phyloP scores from a whole-genome alignment of 1,140 invertebrate species.

The Pissodes strobi region DNA sequence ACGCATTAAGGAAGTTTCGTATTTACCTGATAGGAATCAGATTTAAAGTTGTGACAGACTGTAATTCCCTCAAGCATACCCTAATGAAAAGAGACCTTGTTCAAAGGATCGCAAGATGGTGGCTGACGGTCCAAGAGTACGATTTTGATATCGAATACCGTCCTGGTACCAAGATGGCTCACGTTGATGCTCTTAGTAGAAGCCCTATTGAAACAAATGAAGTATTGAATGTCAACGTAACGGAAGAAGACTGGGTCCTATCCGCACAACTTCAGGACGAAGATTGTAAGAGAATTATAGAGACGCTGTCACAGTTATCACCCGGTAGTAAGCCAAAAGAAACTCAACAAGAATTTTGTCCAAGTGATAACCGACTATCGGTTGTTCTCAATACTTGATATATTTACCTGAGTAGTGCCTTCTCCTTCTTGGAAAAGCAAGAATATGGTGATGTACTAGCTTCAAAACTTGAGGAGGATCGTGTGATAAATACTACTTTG shows the following conservation, averaged over 20 bases:
- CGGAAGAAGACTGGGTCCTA: neutral
- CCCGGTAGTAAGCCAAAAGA: no score
- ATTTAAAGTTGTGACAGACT: slow-evolving; percentile 13
- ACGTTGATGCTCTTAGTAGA: slow-evolving; percentile 7
- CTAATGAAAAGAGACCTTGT: slow-evolving; percentile 7
- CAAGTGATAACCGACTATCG: no score
- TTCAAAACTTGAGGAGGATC: no score
- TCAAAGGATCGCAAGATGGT: neutral
- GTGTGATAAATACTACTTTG: no score
- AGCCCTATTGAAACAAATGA: neutral
- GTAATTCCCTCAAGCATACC: neutral
- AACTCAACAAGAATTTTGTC: no score
- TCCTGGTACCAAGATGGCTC: neutral
- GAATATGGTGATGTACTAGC: no score
- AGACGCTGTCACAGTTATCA: neutral
- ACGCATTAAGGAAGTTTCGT: no score
- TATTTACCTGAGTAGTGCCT: no score
- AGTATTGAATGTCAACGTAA: neutral
- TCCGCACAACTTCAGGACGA: neutral
- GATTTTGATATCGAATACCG: slow-evolving; percentile 5
- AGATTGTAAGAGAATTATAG: neutral
- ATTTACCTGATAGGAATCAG: no score
- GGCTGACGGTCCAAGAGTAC: slow-evolving; percentile 2
- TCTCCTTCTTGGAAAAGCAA: no score
- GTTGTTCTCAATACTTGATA: no score